Base-by-base conservation (phyloP, 2,888 invertebrate species). In the Spatulosminthurus flaviceps region DNA sequence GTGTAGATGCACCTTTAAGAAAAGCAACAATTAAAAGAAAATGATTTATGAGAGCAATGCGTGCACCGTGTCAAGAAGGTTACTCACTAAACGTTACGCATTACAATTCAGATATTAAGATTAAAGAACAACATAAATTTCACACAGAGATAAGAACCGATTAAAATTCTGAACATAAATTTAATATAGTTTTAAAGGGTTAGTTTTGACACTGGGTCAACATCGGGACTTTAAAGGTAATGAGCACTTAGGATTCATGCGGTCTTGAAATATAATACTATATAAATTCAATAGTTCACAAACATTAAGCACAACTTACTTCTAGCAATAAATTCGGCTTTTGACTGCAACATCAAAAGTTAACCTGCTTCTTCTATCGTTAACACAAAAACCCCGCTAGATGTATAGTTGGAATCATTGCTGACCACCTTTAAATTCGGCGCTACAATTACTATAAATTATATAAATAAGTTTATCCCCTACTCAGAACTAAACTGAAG, bases 41-140 rank as follows among this genome's bases (percentile, higher is more conserved):
- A 34, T 71, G 19, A 34, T 28, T 34, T 34, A 71, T 71, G 29
- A 71, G 71, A 71, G 71, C 71, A 34, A 71, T 42, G 34, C 34
- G 34, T 28, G 71, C 71, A 71, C 71, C 42, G 34, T 71, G 71
- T 71, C 71, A 71, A 71, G 29, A 42, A 29, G 41, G 19, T 42
- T 71, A 42, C 41, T 42, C 29, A 71, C 71, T 42, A 43, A 41
- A 43, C 71, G 71, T 71, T 71, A 71, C 71, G 34, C 42, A 71
- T 21, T 71, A 60, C 60, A 60, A 60, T 60, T 60, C 60, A 60
- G 60, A 60, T 60, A 60, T 7, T 60, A 60, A 60, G 60, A 60
- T 60, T 19, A 60, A 21, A 60, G 60, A 21, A 60, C 16, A 60
- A 60, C 60, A 43, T 13, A 60, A 60, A 60, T 60, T 60, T 60